phyloP scores from a whole-genome alignment of 2,113 vertebrate species.

The Chionis minor region DNA sequence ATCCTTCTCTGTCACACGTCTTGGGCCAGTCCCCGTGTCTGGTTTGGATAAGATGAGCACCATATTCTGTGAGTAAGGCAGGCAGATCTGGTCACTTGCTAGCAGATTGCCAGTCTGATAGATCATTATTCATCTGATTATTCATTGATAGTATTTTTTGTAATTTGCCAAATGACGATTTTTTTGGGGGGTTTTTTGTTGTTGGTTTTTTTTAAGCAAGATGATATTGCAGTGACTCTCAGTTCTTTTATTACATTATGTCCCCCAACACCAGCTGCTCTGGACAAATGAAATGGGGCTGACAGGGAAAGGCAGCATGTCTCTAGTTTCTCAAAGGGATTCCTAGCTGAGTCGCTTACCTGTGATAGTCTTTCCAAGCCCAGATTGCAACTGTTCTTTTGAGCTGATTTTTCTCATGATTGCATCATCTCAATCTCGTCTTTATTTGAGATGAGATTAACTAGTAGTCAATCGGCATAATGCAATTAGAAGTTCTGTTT shows the following conservation, averaged over 20 bases:
- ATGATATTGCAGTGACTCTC: not conserved
- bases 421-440: not conserved
- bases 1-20: not conserved
- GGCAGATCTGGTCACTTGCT: not conserved
- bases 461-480: not conserved
- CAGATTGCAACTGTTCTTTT: not conserved
- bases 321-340: not conserved
- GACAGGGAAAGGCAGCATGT: not conserved
- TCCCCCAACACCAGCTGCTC: not conserved
- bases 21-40: not conserved
- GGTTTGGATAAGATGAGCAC: not conserved
- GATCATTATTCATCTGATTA: not conserved
- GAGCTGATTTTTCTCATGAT: slow-evolving; percentile 6
- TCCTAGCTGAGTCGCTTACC: not conserved
- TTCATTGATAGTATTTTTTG: not conserved
- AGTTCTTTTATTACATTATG: not conserved
- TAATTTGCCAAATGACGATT: not conserved
- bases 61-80: not conserved
- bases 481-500: not conserved
- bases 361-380: not conserved
- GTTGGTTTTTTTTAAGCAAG: not conserved
- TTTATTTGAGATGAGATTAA: not conserved
- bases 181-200: too few species aligned
- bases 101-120: not conserved
- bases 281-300: not conserved